Evolutionary conservation across 2,113 vertebrate species (phyloP).

Genomic region (Gorilla gorilla): DNA sequence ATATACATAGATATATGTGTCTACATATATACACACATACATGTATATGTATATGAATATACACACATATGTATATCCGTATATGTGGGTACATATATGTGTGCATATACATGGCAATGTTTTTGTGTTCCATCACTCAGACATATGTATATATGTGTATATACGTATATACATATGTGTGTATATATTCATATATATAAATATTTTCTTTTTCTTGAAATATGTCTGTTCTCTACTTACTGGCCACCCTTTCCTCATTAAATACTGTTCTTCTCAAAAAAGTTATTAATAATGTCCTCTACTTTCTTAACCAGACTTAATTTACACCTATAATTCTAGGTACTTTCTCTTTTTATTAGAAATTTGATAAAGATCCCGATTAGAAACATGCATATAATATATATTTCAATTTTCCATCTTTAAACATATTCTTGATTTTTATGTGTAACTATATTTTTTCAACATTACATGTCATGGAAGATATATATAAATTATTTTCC

Average conservation of each 20-base stretch:
- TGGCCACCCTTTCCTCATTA: neutral
- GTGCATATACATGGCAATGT: too few species aligned
- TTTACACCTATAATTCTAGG: neutral
- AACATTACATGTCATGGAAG: neutral
- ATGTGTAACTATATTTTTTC: neutral
- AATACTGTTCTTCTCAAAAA: neutral
- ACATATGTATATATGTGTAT: too few species aligned
- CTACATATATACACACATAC: too few species aligned
- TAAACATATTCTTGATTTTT: neutral
- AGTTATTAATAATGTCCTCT: neutral
- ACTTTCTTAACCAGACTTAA: neutral
- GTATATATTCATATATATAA: too few species aligned
- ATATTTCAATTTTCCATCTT: neutral
- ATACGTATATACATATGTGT: too few species aligned
- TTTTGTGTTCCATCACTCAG: too few species aligned
- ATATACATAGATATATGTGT: too few species aligned
- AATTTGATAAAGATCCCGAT: neutral
- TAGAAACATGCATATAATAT: neutral
- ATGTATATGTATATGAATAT: too few species aligned
- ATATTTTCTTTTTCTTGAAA: neutral
- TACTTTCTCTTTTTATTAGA: neutral
- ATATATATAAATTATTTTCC: neutral
- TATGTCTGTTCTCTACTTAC: neutral
- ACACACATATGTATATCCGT: too few species aligned
- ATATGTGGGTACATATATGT: too few species aligned